These are phyloP conservation scores for Myotis myotis DNA, from an alignment of 2,797 vertebrate genomes.

Conservation along the genomic window DNA sequence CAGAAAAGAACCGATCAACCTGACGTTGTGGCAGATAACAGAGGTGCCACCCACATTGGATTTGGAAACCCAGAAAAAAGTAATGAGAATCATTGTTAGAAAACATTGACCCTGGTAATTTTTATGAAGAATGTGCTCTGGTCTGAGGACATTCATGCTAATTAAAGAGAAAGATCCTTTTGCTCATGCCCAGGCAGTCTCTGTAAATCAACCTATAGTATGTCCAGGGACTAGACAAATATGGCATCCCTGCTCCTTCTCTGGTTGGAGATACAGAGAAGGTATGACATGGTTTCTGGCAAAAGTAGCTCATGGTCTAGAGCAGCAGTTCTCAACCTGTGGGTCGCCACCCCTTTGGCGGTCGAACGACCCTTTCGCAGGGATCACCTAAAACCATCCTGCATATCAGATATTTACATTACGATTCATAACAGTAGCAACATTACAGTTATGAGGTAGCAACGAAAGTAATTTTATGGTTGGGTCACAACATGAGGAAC, in stretches of 20 bases:
- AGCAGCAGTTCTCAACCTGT: too few species aligned
- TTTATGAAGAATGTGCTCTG: not conserved
- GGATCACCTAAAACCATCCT: too few species aligned
- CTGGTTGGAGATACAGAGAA: not conserved
- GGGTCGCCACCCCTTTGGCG: too few species aligned
- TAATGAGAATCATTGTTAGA: not conserved
- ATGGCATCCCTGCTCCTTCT: not conserved
- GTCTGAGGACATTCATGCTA: not conserved
- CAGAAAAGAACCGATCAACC: slow-evolving; percentile 50
- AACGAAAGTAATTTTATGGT: too few species aligned
- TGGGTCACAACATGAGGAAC: too few species aligned
- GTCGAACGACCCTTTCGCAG: too few species aligned
- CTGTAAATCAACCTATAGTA: not conserved
- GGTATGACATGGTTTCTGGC: not conserved
- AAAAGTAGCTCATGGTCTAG: not conserved
- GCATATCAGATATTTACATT: too few species aligned
- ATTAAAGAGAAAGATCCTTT: not conserved
- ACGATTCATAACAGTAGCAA: too few species aligned
- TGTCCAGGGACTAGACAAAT: not conserved
- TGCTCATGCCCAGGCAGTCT: not conserved
- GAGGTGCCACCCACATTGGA: slow-evolving; percentile 25
- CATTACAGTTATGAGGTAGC: too few species aligned
- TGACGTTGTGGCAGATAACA: slow-evolving; percentile 32
- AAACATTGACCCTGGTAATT: not conserved
- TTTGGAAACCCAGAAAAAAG: slow-evolving; percentile 30